Base-by-base conservation (phyloP, 2,113 vertebrate species). In the Sinocyclocheilus anophthalmus region DNA sequence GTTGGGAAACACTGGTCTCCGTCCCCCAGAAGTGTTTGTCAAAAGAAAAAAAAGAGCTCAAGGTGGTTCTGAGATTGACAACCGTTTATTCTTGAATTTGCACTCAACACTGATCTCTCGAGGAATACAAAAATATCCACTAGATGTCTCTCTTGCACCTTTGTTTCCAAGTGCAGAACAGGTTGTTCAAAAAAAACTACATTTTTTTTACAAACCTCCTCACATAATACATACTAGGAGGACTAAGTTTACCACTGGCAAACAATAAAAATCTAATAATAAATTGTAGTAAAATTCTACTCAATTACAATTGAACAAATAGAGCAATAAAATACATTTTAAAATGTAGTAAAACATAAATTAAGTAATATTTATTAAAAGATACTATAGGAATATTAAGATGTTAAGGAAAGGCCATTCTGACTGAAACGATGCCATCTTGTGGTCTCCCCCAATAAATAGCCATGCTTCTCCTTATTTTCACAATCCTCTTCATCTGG, bases 111-210 rank as follows among this genome's bases (percentile, higher is more conserved):
- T 18, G 16, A 12, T 30, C 24, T 48, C 22, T 13, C 11, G 1
- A 16, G 24, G 14, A 53, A 20, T 77, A 33, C 13, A 26, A 48
- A 24, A 63, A 11, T 80, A 2, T 63, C 37, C 79, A 26, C 79
- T 81, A 81, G 79, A 65, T 81, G 79, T 81, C 79, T 48, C 37
- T 45, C n/a, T 67, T 65, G 79, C 79, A 81, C 59, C 67, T 81
- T 20, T 48, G n/a, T 81, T 81, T 4, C 6, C 12, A 10, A 45
- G 33, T 76, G 45, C 3, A 33, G 24, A 5, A 70, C 26, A 70
- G 1, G 4, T 3, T 37, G 5, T 18, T 14, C 26, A 26, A 26
- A 70, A 13, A 67, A 69, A 69, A 12, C n/a, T 65, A 65, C 1
- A 26, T 26, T 26, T n/a, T 18, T 55, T 55, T 55, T 55, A 55